A percentile compares a stretch with the other conserved stretches of the same genome.
These are phyloP conservation scores for Nomada goodeniana DNA, from an alignment of 2,888 invertebrate species.

Conservation along the genomic window DNA sequence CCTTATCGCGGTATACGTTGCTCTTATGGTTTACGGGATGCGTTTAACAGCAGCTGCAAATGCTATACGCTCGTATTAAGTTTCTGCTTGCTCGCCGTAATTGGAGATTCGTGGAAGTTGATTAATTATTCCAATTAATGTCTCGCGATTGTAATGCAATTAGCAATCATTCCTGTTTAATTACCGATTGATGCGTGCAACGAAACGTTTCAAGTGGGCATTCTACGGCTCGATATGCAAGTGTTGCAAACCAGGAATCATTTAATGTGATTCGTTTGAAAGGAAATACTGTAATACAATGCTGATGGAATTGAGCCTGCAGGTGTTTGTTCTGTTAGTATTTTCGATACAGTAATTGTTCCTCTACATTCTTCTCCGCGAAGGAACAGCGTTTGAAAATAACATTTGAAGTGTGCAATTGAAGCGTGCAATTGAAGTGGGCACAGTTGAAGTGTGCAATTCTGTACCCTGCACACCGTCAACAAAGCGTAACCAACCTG, in stretches of 20 bases:
- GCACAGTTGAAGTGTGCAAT: no score
- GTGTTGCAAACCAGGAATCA: background rate
- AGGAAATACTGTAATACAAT: background rate
- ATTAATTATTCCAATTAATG: conserved; percentile 29
- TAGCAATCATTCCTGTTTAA: conserved; percentile 13
- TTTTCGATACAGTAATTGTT: no score
- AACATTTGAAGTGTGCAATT: no score
- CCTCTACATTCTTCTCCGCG: no score
- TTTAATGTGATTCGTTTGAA: background rate
- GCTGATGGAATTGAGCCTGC: no score
- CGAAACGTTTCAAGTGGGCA: background rate
- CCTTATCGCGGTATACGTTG: background rate
- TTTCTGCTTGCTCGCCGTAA: no score
- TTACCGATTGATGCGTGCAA: conserved; percentile 21
- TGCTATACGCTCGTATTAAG: background rate
- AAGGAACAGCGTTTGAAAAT: no score
- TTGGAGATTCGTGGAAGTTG: background rate
- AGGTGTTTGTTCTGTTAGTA: no score
- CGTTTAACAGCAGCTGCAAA: conserved; percentile 7
- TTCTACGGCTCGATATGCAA: background rate
- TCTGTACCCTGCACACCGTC: no score
- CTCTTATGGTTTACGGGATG: background rate
- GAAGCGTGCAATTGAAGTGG: no score
- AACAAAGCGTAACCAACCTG: background rate
- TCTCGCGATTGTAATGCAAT: conserved; percentile 5